phyloP scores from a whole-genome alignment of 2,113 vertebrate species.

The Nibea coibor region DNA sequence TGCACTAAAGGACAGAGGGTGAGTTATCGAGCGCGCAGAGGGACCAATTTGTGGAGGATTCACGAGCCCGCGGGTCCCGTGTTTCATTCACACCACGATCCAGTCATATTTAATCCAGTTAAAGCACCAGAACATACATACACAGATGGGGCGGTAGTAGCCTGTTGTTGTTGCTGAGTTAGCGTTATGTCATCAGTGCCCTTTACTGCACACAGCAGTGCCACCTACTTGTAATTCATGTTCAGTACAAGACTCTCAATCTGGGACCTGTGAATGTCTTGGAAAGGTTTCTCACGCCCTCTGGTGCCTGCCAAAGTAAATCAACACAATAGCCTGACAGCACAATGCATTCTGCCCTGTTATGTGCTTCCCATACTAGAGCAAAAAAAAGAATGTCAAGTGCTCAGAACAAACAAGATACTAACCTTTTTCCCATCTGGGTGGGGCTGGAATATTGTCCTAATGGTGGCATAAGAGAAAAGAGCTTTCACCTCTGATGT shows the following conservation, averaged over 20 bases:
- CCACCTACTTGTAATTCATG: constrained; percentile 52
- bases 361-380: neutral
- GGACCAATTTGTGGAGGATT: neutral
- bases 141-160: constrained; percentile 32
- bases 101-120: constrained; percentile 19
- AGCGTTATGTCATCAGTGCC: constrained; percentile 50
- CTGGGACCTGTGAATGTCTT: neutral
- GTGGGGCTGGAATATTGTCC: neutral
- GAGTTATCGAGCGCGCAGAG: constrained; percentile 43
- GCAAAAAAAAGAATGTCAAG: neutral
- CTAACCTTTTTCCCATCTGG: neutral
- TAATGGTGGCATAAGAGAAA: neutral
- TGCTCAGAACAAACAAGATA: neutral
- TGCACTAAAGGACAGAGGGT: constrained; percentile 96
- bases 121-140: constrained; percentile 31
- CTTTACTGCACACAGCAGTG: constrained; percentile 33
- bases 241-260: constrained; percentile 27
- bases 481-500: no score
- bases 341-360: neutral
- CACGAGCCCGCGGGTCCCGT: constrained; percentile 5
- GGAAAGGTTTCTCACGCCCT: constrained; percentile 68
- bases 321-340: neutral
- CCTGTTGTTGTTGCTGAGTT: neutral
- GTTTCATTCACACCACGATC: neutral
- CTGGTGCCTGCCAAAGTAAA: constrained; percentile 63